A percentile compares a stretch with the other conserved stretches of the same genome.
phyloP scores from a whole-genome alignment of 2,888 invertebrate genomes.

The Heteromurus nitidus region DNA sequence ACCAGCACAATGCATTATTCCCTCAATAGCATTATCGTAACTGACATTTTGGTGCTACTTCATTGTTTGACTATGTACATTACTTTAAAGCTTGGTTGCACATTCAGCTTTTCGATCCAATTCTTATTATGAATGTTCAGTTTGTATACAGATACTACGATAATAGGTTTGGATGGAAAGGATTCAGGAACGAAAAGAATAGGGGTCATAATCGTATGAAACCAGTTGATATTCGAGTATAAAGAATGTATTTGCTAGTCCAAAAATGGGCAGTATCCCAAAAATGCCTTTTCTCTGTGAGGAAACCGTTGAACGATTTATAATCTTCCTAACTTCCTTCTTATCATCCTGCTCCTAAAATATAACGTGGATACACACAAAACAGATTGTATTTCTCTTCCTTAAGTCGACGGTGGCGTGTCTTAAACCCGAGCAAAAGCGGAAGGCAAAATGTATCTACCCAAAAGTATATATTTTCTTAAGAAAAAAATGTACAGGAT shows the following conservation, averaged over 20 bases:
- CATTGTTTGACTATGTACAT: too few relatives aligned
- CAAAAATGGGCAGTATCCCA: slow-evolving; percentile 5
- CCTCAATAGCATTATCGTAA: too few relatives aligned
- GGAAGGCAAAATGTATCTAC: neutral
- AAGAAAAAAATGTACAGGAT: neutral
- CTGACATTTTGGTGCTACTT: too few relatives aligned
- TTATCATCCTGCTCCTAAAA: slow-evolving; percentile 30
- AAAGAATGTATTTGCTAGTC: neutral
- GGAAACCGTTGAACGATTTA: slow-evolving; percentile 38
- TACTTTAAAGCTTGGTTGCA: too few relatives aligned
- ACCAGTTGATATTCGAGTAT: slow-evolving; percentile 22
- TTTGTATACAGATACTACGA: too few relatives aligned
- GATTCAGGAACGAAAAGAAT: too few relatives aligned
- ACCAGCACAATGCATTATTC: too few relatives aligned
- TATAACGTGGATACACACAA: neutral
- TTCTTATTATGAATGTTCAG: too few relatives aligned
- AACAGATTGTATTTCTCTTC: slow-evolving; percentile 25
- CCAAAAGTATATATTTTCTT: too few relatives aligned
- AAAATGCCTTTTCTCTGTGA: slow-evolving; percentile 20
- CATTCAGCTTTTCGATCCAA: too few relatives aligned
- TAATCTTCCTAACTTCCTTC: slow-evolving; percentile 33
- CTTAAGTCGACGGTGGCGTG: neutral
- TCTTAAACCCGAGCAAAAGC: neutral
- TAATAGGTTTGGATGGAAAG: too few relatives aligned
- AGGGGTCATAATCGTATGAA: too few relatives aligned